Conservation (phyloP, 2,113 vertebrate genomes). For the Xiphias gladius region DNA sequence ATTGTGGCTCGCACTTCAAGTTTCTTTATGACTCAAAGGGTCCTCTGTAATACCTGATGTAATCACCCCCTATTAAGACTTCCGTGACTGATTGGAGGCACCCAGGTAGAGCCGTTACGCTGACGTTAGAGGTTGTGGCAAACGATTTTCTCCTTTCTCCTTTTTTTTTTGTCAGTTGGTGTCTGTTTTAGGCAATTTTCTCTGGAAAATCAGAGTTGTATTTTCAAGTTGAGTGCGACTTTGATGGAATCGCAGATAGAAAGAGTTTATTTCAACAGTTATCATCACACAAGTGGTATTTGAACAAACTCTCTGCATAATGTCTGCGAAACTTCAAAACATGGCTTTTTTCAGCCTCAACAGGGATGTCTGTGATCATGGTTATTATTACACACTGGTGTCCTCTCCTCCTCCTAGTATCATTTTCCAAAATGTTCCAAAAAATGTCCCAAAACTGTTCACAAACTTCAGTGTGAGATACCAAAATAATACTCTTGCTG, state of each 20-base stretch:
- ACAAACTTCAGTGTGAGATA: not conserved
- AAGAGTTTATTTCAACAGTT: slow-evolving; percentile 11
- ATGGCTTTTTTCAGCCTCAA: slow-evolving; percentile 6
- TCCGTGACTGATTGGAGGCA: slow-evolving; percentile 52
- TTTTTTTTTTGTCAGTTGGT: not conserved
- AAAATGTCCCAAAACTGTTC: not conserved
- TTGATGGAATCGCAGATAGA: no score
- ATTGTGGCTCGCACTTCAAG: slow-evolving; percentile 33
- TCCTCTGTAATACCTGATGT: slow-evolving; percentile 27
- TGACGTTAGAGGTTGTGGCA: not conserved
- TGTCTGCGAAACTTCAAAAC: slow-evolving; percentile 6
- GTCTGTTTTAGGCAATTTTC: not conserved
- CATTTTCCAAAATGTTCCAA: not conserved
- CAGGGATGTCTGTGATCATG: not conserved
- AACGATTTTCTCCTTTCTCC: slow-evolving; percentile 12
- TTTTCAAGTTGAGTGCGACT: slow-evolving; percentile 32
- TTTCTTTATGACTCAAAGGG: slow-evolving; percentile 45
- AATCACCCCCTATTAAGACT: slow-evolving; percentile 54
- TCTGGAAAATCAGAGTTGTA: not conserved
- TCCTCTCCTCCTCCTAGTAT: not conserved
- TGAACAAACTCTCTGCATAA: slow-evolving; percentile 22
- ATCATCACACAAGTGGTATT: not conserved
- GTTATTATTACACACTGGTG: not conserved
- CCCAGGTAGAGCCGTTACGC: slow-evolving; percentile 13
- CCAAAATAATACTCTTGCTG: not conserved